Evolutionary conservation across 2,888 invertebrate species (phyloP).

Genomic region (Leucoma salicis): DNA sequence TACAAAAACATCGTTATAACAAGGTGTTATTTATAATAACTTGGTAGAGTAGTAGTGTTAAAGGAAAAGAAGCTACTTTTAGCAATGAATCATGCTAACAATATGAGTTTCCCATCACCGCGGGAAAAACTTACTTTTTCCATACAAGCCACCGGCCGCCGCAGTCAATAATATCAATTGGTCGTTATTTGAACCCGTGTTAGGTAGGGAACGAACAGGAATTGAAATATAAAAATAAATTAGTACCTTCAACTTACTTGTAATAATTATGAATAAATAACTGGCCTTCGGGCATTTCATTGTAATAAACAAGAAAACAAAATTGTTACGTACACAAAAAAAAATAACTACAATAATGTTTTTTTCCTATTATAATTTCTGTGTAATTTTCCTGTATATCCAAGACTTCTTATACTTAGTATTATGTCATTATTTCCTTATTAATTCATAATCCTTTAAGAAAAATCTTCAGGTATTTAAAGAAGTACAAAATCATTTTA

Average conservation of each 20-base stretch:
- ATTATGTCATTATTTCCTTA: too few relatives aligned
- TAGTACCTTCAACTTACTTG: conserved; percentile 67
- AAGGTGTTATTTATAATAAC: conserved; percentile 26
- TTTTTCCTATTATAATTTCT: too few relatives aligned
- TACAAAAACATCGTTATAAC: conserved; percentile 8
- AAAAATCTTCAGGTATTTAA: too few relatives aligned
- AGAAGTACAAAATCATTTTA: too few relatives aligned
- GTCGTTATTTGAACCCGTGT: conserved; percentile 70
- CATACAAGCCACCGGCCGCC: conserved; percentile 52
- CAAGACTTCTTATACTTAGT: too few relatives aligned
- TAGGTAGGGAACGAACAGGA: conserved; percentile 70
- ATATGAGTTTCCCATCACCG: conserved; percentile 44
- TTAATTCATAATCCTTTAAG: too few relatives aligned
- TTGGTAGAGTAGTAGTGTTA: conserved; percentile 27
- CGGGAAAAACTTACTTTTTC: conserved; percentile 69
- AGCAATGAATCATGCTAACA: conserved; percentile 53
- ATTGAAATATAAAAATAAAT: conserved; percentile 76
- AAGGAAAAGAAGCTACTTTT: conserved; percentile 31
- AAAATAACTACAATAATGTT: too few relatives aligned
- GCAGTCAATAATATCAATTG: conserved; percentile 63
- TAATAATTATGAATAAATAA: conserved; percentile 30
- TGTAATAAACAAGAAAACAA: too few relatives aligned
- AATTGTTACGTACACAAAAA: too few relatives aligned
- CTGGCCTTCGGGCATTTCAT: conserved; percentile 28
- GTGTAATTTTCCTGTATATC: too few relatives aligned